Evolutionary conservation across 37 sponge, comb jelly and placozoan species (phyloP), one percentile per base, ranked within the genome.

Genomic region (Dysidea cf. avara): DNA sequence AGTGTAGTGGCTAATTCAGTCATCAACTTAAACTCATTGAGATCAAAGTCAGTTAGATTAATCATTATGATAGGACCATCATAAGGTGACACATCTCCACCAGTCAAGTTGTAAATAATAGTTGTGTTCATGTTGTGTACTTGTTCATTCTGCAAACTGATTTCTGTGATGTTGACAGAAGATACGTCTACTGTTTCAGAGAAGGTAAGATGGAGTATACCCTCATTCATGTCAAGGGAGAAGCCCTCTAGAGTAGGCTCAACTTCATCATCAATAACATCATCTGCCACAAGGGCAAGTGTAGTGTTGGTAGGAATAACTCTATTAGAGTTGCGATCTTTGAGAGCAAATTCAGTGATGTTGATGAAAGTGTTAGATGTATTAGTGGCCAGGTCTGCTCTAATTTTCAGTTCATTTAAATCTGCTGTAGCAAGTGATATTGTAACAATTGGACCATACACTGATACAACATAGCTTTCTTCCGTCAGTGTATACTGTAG

Each of bases 371-470:
- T 94, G 73, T 86, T 80, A 0, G 34, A n/a, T 0, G 72, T 14
- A 21, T 61, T 26, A 32, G 84, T 86, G 13, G 82, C 86, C 46
- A 94, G 69, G 43, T 72, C n/a, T 57, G 49, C 37, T 13, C 76
- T 22, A 0, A 61, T 37, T 64, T 92, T 92, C 26, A 92, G 60
- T 67, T 87, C 82, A 66, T 92, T 84, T 21, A 92, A 66, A 47
- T 92, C 89, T 28, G 20, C 12, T 11, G 13, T 30, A 46, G 38
- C 54, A 13, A 92, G 73, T 13, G 68, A 39, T n/a, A 92, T 61
- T 7, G 57, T 71, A 14, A 92, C 56, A 6, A 76, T 52, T 24
- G 90, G 90, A 34, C 51, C 69, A 70, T 74, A 58, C 29, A 31
- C 55, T 0, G 32, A 39, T 14, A 28, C 38, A 21, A 77, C 43